Evolutionary conservation across 2,888 invertebrate species (phyloP), one percentile per base, ranked within the genome.

Genomic region (Andrena flavipes): DNA sequence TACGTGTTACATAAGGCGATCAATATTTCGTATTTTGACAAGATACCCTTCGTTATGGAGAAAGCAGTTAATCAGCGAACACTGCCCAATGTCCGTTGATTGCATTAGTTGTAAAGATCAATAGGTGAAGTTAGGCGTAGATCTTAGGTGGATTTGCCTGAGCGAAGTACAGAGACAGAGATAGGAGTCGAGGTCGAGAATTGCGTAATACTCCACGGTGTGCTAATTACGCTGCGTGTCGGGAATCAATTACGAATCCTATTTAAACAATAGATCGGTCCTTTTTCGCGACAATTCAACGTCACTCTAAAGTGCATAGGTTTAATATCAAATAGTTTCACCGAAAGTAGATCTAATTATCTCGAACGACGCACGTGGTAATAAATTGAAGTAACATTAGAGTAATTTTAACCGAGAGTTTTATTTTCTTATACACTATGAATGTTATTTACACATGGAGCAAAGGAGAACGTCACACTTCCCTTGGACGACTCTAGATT

Each of bases 121-220:
- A 54, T 54, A 26, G 2, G 2, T n/a, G 8, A 8, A 29, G 62
- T 7, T 56, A 54, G 29, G 51, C 29, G 56, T 16, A 63, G 29
- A 68, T 72, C 63, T 79, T 30, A 2, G 42, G 29, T 54, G 26
- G 51, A 67, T 35, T 72, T 2, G 63, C n/a, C 56, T 29, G 63
- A 63, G 49, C 63, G 26, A 80, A 79, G 67, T 72, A 63, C 56
- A 60, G 29, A 42, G 13, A 33, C n/a, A 49, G 49, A 59, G 80
- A 68, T 72, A 79, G 68, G 72, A 72, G 63, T 79, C 80, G 80
- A 80, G 80, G 80, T 59, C 68, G 59, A 63, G 33, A 26, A 68
- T 80, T 80, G 26, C 80, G 56, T 49, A 80, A 80, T 63, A 10
- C 33, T 1, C 20, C 51, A 56, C 62, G 29, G 70, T 48, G 54